Evolutionary conservation across 1,140 invertebrate genomes (phyloP), one percentile per base, ranked within the genome.

Genomic region (Lethrus apterus): DNA sequence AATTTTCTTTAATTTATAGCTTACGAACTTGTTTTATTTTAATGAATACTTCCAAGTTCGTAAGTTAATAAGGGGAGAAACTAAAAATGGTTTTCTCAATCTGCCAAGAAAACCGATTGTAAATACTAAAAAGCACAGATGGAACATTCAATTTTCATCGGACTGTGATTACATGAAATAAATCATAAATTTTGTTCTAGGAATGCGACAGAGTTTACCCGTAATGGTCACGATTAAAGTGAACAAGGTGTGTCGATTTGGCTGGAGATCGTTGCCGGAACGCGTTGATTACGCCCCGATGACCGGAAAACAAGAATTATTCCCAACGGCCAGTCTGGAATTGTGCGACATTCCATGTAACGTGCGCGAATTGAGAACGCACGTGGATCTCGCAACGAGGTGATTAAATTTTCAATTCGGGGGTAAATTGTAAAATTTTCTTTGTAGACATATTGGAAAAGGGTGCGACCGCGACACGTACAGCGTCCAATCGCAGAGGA

Each of bases 171-270:
- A n/a, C n/a, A n/a, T n/a, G n/a, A n/a, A n/a, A n/a, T n/a, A n/a
- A n/a, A n/a, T n/a, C 4, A 2, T 29, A 15, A 11, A 29, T 46
- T 46, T 43, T 32, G 24, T 51, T 44, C 9, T 17, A 52, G 89
- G 88, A 10, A 93, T 92, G 84, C 90, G 89, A 62, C 79, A 83
- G 60, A 84, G 81, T 1, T 77, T 86, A 4, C 90, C 92, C 0
- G 88, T 93, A 2, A 87, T 95, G 80, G 89, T 97, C 50, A 97
- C 90, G 56, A 88, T 97, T 61, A 89, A 92, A 69, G 89, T 98
- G 9, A 76, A 76, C 57, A 63, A 72, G 21, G 73, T 76, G 1
- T 76, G 74, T 48, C 66, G 72, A 2, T 65, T 72, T 1, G 74
- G 73, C 5, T 76, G 74, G 74, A 63, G 74, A 69, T 90, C 86